Base-by-base conservation (phyloP, 2,113 vertebrate species). In the Sinocyclocheilus maitianheensis region DNA sequence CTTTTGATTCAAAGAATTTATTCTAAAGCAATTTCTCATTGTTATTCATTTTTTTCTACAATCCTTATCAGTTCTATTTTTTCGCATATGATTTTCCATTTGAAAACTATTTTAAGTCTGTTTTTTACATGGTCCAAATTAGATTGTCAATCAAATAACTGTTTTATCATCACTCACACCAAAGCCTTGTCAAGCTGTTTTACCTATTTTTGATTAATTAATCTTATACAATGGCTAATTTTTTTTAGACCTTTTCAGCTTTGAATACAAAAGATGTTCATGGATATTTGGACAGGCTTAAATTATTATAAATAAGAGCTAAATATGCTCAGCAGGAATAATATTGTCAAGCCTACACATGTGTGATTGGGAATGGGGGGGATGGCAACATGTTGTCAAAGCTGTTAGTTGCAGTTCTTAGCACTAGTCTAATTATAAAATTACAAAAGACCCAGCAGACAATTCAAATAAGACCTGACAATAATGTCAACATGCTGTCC, bases 351-450 rank as follows among this genome's bases (percentile, higher is more conserved):
- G 60, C 46, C 62, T 46, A 46, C 34, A 43, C 75, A 63, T 77
- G 30, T n/a, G 24, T 12, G 18, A 75, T 37, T 81, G 30, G 75
- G 4, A 58, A 43, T 79, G 75, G 67, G 20, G 20, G 83, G 81
- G 60, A 14, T 75, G 81, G 34, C 55, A 43, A 46, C 65, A 24
- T 75, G 76, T 80, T 88, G 81, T 86, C 77, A 84, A 84, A 85
- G 34, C 81, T 84, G 85, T 60, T 46, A 81, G 82, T 53, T 69
- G 72, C 24, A 46, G 24, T 79, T 84, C 53, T 34, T 65, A 75
- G 48, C 37, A 72, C 34, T 37, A 22, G 34, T 88, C 37, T 84
- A 81, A 89, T 89, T 84, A 84, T 71, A 79, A 60, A 88, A 86
- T 43, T 81, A 77, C 77, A 78, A 63, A 80, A 79, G 81, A 80